Evolutionary conservation across 64 coral and sea anemone genomes (phyloP).

Genomic region (Anthopleura sola): DNA sequence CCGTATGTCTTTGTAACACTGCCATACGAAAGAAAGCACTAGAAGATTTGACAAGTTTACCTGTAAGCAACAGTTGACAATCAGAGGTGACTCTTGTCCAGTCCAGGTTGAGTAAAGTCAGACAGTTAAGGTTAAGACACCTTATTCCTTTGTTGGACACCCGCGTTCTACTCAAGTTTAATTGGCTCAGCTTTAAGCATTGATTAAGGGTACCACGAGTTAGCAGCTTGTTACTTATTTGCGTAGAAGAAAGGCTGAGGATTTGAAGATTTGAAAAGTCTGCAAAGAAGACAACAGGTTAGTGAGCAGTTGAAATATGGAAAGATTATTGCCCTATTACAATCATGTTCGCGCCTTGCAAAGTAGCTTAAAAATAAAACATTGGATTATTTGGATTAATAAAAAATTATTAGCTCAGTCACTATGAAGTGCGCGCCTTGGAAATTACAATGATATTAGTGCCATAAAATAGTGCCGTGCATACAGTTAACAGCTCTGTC

Average conservation of each 20-base stretch:
- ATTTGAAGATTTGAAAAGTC: constrained; percentile 71
- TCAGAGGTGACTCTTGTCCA: constrained; percentile 83
- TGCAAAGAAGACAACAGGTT: neutral
- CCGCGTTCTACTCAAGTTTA: constrained; percentile 78
- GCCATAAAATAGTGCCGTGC: neutral
- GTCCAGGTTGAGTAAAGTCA: constrained; percentile 78
- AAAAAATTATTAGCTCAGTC: too few species aligned
- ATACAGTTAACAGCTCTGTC: too few species aligned
- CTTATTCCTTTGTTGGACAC: constrained; percentile 68
- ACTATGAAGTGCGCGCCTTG: neutral
- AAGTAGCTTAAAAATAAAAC: too few species aligned
- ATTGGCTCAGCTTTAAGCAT: constrained; percentile 49
- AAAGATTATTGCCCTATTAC: neutral
- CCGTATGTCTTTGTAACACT: too few species aligned
- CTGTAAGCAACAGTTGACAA: constrained; percentile 64
- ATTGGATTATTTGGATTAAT: too few species aligned
- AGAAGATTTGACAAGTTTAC: neutral
- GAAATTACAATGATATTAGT: neutral
- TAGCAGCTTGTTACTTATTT: constrained; percentile 68
- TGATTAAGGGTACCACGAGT: constrained; percentile 45
- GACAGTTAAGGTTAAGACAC: constrained; percentile 32
- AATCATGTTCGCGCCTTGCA: neutral
- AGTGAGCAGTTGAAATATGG: neutral
- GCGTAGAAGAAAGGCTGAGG: constrained; percentile 71
- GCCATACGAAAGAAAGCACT: neutral